These are phyloP conservation scores for Elymnias hypermnestra DNA, from an alignment of 1,140 invertebrate genomes.

Conservation along the genomic window DNA sequence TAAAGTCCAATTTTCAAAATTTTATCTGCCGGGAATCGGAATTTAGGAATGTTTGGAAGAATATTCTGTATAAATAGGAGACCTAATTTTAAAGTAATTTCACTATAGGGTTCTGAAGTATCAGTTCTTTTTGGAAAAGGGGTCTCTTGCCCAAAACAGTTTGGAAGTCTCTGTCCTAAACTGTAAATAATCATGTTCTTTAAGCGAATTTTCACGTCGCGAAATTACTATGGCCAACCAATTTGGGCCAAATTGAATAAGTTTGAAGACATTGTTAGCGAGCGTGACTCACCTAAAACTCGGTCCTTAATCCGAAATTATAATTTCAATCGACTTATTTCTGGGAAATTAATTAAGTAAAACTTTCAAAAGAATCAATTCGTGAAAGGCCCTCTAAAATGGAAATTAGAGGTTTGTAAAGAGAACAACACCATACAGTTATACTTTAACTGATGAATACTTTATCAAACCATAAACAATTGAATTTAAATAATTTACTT, in stretches of 20 bases:
- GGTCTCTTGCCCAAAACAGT: no score
- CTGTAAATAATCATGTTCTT: slow-evolving; percentile 22
- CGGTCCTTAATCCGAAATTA: slow-evolving; percentile 29
- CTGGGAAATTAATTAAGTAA: slow-evolving; percentile 31
- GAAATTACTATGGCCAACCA: slow-evolving; percentile 29
- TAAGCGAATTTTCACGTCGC: slow-evolving; percentile 24
- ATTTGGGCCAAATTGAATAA: slow-evolving; percentile 39
- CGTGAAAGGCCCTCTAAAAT: slow-evolving; percentile 7
- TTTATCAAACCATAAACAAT: no score
- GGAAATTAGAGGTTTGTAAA: slow-evolving; percentile 10
- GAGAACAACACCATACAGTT: no score
- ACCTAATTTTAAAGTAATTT: no score
- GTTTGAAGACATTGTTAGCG: slow-evolving; percentile 37
- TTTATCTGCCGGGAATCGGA: no score
- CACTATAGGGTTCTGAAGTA: no score
- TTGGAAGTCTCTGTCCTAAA: no score
- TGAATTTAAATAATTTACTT: slow-evolving; percentile 1
- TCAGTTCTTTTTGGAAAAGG: no score
- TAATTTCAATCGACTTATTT: slow-evolving; percentile 33
- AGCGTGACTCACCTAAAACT: slow-evolving; percentile 23
- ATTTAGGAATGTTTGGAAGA: no score
- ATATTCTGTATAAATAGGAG: no score
- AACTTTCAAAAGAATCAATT: slow-evolving; percentile 27
- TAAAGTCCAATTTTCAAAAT: no score
- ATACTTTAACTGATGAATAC: no score